phyloP scores from a whole-genome alignment of 2,797 vertebrate genomes.

The Acipenser oxyrinchus region DNA sequence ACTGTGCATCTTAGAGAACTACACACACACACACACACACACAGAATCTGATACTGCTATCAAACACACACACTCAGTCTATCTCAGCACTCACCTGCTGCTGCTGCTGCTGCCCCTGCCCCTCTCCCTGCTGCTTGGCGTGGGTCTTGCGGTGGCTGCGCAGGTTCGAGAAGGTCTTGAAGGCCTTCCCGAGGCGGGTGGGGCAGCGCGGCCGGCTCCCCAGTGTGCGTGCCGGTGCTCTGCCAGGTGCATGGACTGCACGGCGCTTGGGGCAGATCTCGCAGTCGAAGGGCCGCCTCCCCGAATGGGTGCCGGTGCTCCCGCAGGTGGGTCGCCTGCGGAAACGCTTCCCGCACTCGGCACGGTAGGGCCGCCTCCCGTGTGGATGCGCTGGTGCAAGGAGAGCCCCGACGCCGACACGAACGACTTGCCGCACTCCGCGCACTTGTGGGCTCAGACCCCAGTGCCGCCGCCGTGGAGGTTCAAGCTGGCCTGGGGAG shows the following conservation, averaged over 20 bases:
- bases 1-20: no score
- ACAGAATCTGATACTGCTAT: no score
- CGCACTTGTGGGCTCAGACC: slow-evolving; percentile 51
- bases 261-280: slow-evolving; percentile 50
- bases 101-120: slow-evolving; percentile 47
- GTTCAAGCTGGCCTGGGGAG: neutral
- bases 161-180: slow-evolving; percentile 71
- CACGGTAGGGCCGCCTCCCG: slow-evolving; percentile 75
- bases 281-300: slow-evolving; percentile 62
- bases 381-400: slow-evolving; percentile 74
- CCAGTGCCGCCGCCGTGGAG: slow-evolving; percentile 19
- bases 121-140: neutral
- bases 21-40: no score
- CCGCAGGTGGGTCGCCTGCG: slow-evolving; percentile 74
- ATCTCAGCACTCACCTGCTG: slow-evolving; percentile 39
- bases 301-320: slow-evolving; percentile 75
- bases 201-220: slow-evolving; percentile 58
- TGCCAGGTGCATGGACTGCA: slow-evolving; percentile 66
- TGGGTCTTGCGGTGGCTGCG: slow-evolving; percentile 72
- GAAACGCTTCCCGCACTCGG: slow-evolving; percentile 75
- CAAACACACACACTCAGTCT: slow-evolving; percentile 4
- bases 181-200: slow-evolving; percentile 53
- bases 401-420: slow-evolving; percentile 66
- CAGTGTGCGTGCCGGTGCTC: slow-evolving; percentile 66
- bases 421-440: slow-evolving; percentile 66